Evolutionary conservation across 2,113 vertebrate genomes (phyloP).

Genomic region (Andinoacara biseriatus): DNA sequence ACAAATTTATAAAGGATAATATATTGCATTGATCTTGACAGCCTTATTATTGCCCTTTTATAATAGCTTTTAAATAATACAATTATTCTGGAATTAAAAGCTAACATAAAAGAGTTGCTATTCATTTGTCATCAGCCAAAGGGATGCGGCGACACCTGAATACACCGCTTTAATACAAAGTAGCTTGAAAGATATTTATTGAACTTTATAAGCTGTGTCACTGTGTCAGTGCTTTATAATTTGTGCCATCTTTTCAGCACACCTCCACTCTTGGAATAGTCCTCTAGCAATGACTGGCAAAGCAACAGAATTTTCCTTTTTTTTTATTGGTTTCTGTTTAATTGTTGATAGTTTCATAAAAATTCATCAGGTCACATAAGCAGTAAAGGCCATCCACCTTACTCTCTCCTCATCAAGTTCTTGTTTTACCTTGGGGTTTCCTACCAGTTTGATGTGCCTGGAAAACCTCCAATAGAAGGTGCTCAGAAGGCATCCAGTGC

Average conservation of each 20-base stretch:
- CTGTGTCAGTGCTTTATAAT: background rate
- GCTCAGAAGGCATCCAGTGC: background rate
- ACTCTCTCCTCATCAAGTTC: background rate
- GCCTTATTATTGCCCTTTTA: background rate
- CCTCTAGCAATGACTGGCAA: background rate
- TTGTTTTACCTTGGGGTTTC: background rate
- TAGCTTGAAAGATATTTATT: background rate
- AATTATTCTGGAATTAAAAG: background rate
- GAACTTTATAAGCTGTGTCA: slow-evolving; percentile 2
- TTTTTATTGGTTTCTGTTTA: background rate
- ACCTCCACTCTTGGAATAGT: background rate
- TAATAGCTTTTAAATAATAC: background rate
- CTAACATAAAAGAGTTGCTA: background rate
- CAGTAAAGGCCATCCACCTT: background rate
- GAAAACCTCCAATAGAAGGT: background rate
- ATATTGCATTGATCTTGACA: background rate
- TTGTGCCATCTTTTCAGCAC: background rate
- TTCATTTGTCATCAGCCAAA: background rate
- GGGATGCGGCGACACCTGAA: background rate
- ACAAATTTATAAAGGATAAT: background rate
- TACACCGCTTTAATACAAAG: background rate
- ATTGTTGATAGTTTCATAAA: background rate
- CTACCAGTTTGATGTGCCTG: background rate
- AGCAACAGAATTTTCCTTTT: background rate
- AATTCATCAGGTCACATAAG: background rate